These are phyloP conservation scores for Rhopalosiphum maidis DNA, from an alignment of 1,140 invertebrate species.

Conservation along the genomic window DNA sequence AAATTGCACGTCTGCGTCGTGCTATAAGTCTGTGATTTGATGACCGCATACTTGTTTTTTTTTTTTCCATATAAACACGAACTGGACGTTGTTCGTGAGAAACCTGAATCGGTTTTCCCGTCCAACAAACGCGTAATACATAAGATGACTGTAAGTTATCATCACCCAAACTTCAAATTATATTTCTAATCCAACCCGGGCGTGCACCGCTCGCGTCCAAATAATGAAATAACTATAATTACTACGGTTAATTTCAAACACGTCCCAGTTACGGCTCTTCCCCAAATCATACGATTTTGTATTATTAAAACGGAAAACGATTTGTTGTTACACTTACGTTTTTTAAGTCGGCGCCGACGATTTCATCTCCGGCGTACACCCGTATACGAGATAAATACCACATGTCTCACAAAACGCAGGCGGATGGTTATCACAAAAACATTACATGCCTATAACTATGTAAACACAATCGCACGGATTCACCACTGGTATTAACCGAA, in stretches of 20 bases:
- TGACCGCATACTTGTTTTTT: too few relatives aligned
- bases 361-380: neutral
- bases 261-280: neutral
- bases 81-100: too few relatives aligned
- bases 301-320: neutral
- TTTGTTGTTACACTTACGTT: neutral
- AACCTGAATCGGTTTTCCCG: too few relatives aligned
- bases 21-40: too few relatives aligned
- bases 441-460: neutral
- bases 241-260: neutral
- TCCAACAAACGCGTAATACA: too few relatives aligned
- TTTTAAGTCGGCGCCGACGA: too few relatives aligned
- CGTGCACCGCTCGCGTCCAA: neutral
- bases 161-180: neutral
- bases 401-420: neutral
- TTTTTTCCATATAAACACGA: too few relatives aligned
- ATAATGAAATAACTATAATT: neutral
- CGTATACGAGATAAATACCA: neutral
- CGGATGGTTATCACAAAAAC: too few relatives aligned
- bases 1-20: too few relatives aligned
- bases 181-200: neutral
- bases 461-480: neutral
- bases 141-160: too few relatives aligned
- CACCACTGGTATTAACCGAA: neutral
- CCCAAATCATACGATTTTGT: too few relatives aligned